Conservation (phyloP, 2,888 invertebrate genomes). For the Halictus quadricinctus region DNA sequence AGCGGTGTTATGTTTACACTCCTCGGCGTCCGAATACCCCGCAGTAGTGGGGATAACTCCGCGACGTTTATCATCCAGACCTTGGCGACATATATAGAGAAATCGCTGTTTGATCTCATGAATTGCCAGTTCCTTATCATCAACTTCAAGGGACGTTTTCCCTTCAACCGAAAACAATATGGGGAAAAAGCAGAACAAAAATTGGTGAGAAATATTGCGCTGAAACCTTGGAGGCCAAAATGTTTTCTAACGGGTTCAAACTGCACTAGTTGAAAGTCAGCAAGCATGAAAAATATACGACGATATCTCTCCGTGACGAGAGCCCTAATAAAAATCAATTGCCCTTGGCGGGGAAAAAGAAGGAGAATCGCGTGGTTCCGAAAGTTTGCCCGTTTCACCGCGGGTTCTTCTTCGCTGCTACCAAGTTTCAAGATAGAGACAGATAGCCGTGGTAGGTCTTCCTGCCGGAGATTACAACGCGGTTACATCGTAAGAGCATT, state of each 20-base stretch:
- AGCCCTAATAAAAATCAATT: slow-evolving; percentile 42
- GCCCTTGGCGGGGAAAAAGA: not conserved
- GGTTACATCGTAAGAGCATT: slow-evolving; percentile 77
- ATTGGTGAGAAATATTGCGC: too few relatives aligned
- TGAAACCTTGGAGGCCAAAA: not conserved
- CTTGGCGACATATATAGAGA: too few relatives aligned
- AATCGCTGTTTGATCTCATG: not conserved
- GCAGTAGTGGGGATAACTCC: too few relatives aligned
- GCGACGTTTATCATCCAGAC: too few relatives aligned
- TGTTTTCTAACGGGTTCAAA: not conserved
- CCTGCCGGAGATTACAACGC: slow-evolving; percentile 75
- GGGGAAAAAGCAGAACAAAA: too few relatives aligned
- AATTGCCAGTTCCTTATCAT: not conserved
- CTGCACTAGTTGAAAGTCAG: not conserved
- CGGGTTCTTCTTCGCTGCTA: not conserved
- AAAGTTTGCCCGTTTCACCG: slow-evolving; percentile 30
- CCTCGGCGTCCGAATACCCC: too few relatives aligned
- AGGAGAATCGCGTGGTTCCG: not conserved
- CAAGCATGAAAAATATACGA: not conserved
- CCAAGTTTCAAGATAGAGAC: slow-evolving; percentile 54
- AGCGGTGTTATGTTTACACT: too few relatives aligned
- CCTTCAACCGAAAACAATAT: too few relatives aligned
- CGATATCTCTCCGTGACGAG: not conserved
- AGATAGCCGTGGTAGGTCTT: slow-evolving; percentile 75
- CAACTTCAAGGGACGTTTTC: not conserved